Percentiles rank a stretch among this genome's conserved stretches.
phyloP scores from a whole-genome alignment of 2,797 vertebrate genomes.

The Cetoscarus ocellatus region DNA sequence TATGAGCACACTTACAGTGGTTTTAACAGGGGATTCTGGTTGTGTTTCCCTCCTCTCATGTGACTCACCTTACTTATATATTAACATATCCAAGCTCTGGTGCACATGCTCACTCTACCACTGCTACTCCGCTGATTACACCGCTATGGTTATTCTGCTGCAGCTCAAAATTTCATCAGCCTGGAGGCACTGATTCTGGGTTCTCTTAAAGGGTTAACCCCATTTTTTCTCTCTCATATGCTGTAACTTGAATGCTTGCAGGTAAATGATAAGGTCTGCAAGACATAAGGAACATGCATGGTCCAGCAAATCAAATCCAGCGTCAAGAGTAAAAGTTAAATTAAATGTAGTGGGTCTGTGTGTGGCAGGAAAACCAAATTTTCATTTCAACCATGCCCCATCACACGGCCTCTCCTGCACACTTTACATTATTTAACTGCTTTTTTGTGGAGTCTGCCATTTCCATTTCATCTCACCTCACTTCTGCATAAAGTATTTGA shows the following conservation, averaged over 20 bases:
- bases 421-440: conserved; percentile 50
- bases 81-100: not conserved
- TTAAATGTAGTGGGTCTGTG: not conserved
- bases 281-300: conserved; percentile 7
- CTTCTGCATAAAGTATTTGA: conserved; percentile 64
- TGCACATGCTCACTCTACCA: not conserved
- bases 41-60: not conserved
- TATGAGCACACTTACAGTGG: not conserved
- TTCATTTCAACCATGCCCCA: conserved; percentile 12
- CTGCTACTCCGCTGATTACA: not conserved
- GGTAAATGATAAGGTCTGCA: conserved; percentile 1
- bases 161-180: conserved; percentile 28
- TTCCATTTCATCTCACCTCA: conserved; percentile 42
- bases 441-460: conserved; percentile 23
- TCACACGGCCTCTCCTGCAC: conserved; percentile 3
- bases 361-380: not conserved
- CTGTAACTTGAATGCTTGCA: conserved; percentile 9
- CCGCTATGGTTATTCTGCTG: conserved; percentile 4
- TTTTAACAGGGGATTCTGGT: conserved; percentile 2
- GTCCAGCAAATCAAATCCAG: conserved; percentile 2
- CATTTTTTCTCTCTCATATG: not conserved
- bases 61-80: not conserved
- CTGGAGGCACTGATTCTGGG: conserved; percentile 17
- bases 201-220: conserved; percentile 3
- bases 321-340: conserved; percentile 18